Evolutionary conservation across 1,140 invertebrate genomes (phyloP).

Genomic region (Zaprionus vittiger): DNA sequence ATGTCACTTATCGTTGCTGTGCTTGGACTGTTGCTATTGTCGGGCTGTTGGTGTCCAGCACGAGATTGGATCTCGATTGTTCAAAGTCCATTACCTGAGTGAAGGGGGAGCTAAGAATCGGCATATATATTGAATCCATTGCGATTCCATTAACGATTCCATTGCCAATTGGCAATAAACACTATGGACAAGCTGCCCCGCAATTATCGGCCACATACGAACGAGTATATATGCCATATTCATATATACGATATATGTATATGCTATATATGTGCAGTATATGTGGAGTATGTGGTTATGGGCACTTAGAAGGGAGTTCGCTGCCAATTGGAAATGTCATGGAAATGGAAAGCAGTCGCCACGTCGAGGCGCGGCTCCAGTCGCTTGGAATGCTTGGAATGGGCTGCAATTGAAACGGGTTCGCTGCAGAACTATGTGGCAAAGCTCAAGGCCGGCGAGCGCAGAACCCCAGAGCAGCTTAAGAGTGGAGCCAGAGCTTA

Average conservation of each 20-base stretch:
- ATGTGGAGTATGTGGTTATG: neutral
- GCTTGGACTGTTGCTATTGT: neutral
- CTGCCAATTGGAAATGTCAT: constrained; percentile 33
- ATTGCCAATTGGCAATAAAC: constrained; percentile 22
- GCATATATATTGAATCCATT: neutral
- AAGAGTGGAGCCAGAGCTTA: no score
- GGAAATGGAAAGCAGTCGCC: constrained; percentile 43
- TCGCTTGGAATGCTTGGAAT: constrained; percentile 34
- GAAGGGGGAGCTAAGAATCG: constrained; percentile 32
- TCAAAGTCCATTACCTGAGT: constrained; percentile 7
- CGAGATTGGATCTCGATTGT: neutral
- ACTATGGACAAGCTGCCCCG: constrained; percentile 18
- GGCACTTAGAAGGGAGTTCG: constrained; percentile 29
- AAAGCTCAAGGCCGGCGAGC: constrained; percentile 43
- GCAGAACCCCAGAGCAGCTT: neutral
- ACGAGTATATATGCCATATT: neutral
- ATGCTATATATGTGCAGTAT: neutral
- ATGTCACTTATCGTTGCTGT: neutral
- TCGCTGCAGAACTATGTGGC: constrained; percentile 42
- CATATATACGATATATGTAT: neutral
- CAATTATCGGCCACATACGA: neutral
- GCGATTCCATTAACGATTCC: constrained; percentile 8
- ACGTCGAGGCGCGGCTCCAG: neutral
- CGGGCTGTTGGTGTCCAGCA: constrained; percentile 14
- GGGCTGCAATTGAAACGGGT: constrained; percentile 36